Evolutionary conservation across 2,797 vertebrate species (phyloP).

Genomic region (Rhinatrema bivittatum): DNA sequence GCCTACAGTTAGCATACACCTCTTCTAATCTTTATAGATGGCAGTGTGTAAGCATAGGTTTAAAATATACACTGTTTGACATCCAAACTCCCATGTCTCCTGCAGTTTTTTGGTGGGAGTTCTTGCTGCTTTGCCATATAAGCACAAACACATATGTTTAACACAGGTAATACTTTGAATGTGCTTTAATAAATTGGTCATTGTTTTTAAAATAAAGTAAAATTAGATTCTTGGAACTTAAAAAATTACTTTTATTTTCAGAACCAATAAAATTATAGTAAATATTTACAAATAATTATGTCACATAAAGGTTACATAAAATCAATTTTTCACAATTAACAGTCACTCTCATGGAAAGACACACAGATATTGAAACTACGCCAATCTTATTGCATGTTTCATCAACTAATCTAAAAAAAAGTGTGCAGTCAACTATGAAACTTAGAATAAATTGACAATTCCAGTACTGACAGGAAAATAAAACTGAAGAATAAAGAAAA

Average conservation of each 20-base stretch:
- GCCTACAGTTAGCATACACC: no score
- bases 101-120: no score
- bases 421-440: constrained; percentile 87
- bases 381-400: constrained; percentile 76
- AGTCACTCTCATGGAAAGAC: constrained; percentile 93
- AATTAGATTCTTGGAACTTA: constrained; percentile 65
- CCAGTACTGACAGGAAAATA: constrained; percentile 65
- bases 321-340: constrained; percentile 94
- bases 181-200: no score
- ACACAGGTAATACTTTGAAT: no score
- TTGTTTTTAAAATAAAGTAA: no score
- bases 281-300: constrained; percentile 99
- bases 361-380: constrained; percentile 84
- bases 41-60: no score
- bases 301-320: constrained; percentile 98
- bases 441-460: constrained; percentile 86
- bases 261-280: constrained; percentile 99
- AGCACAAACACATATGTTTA: no score
- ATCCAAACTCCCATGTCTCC: no score
- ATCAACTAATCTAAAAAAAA: constrained; percentile 85
- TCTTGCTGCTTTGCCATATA: no score
- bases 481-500: constrained; percentile 44
- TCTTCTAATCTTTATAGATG: no score
- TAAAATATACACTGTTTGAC: no score
- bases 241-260: constrained; percentile 99